phyloP scores from a whole-genome alignment of 2,797 vertebrate species.

The Cirrhinus molitorella region DNA sequence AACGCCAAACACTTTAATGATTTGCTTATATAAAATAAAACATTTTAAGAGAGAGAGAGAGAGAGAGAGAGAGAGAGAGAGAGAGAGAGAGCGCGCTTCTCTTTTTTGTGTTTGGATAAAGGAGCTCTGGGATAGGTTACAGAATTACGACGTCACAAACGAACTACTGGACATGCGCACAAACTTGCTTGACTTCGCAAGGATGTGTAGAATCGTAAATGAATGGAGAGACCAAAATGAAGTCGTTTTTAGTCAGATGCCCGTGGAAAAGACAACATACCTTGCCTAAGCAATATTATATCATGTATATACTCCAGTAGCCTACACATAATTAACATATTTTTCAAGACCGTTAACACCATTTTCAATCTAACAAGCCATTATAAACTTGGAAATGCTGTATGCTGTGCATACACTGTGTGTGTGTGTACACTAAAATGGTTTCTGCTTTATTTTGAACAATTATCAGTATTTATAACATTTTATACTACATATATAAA shows the following conservation, averaged over 20 bases:
- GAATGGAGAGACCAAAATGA: neutral
- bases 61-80: constrained; percentile 38
- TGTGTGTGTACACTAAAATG: too few relatives aligned
- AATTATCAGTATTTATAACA: too few relatives aligned
- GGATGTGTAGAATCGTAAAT: neutral
- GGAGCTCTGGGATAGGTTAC: constrained; percentile 24
- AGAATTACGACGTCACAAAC: neutral
- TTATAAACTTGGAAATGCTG: neutral
- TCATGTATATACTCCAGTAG: neutral
- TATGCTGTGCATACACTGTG: too few relatives aligned
- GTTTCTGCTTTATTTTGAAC: too few relatives aligned
- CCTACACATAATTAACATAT: neutral
- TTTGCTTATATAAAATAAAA: neutral
- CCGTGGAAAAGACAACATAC: neutral
- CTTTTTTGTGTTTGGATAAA: neutral
- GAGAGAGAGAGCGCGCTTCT: neutral
- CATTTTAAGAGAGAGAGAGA: constrained; percentile 29
- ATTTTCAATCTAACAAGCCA: too few relatives aligned
- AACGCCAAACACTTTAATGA: neutral
- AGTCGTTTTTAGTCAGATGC: neutral
- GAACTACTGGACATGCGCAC: constrained; percentile 31
- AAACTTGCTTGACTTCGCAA: neutral
- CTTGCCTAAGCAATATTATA: neutral
- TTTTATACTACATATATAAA: too few relatives aligned
- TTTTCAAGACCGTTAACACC: neutral